Percentiles rank a stretch among this genome's conserved stretches.
These are phyloP conservation scores for Meriones unguiculatus DNA, from an alignment of 2,113 vertebrate species.

Conservation along the genomic window DNA sequence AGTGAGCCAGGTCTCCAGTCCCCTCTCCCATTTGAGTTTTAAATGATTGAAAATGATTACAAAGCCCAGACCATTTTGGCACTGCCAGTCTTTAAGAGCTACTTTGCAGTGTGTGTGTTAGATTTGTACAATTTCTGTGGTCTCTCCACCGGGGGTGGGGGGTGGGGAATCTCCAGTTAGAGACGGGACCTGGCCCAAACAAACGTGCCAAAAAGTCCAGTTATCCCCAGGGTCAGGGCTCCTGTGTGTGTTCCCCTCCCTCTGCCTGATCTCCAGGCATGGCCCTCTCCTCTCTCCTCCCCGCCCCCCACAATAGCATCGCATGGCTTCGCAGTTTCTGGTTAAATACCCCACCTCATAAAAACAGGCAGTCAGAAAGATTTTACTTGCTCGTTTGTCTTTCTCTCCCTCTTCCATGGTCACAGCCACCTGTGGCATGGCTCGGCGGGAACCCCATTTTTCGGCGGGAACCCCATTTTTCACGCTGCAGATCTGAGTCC, in stretches of 20 bases:
- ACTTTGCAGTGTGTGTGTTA: not conserved
- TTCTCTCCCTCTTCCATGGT: not conserved
- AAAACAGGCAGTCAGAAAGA: not conserved
- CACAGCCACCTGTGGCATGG: not conserved
- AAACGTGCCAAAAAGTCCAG: not conserved
- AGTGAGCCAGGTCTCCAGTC: no score
- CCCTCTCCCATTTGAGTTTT: not conserved
- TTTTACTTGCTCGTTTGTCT: not conserved
- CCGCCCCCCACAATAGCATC: not conserved
- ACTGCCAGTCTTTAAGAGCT: not conserved
- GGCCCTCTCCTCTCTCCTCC: no score
- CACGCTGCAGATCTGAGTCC: not conserved
- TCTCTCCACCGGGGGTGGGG: not conserved
- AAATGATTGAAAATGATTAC: not conserved
- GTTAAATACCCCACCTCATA: not conserved
- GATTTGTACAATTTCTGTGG: not conserved
- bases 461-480: not conserved
- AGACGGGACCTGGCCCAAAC: not conserved
- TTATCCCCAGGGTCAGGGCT: not conserved
- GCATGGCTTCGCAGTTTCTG: not conserved
- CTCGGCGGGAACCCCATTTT: not conserved
- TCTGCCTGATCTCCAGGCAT: no score
- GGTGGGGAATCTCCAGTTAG: not conserved
- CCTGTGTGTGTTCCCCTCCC: accelerated
- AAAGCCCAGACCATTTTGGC: not conserved